Percentiles rank a stretch among this genome's conserved stretches.
phyloP scores from a whole-genome alignment of 2,797 vertebrate species.

The Myotis vivesi region DNA sequence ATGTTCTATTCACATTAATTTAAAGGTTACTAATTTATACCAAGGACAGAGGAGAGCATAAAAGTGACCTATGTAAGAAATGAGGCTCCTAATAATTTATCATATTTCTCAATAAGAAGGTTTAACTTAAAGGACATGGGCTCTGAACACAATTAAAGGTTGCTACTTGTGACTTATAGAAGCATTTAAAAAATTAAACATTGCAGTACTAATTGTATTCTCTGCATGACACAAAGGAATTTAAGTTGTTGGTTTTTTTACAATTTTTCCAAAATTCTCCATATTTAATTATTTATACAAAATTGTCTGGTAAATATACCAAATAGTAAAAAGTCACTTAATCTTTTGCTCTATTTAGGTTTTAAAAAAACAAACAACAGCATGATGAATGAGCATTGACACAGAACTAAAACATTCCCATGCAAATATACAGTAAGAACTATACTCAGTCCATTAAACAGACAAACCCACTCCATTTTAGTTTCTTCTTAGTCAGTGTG shows the following conservation, averaged over 20 bases:
- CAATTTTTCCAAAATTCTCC: background rate
- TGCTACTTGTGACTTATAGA: slow-evolving; percentile 72
- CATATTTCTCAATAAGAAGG: slow-evolving; percentile 75
- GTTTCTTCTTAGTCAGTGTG: slow-evolving; percentile 54
- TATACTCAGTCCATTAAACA: slow-evolving; percentile 77
- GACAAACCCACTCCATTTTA: slow-evolving; percentile 66
- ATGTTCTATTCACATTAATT: slow-evolving; percentile 78
- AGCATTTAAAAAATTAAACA: slow-evolving; percentile 60
- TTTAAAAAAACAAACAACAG: slow-evolving; percentile 76
- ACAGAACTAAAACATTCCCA: slow-evolving; percentile 76
- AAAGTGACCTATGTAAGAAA: slow-evolving; percentile 73
- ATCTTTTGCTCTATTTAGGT: slow-evolving; percentile 70
- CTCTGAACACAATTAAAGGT: slow-evolving; percentile 72
- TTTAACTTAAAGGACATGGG: slow-evolving; percentile 74
- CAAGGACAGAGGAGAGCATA: slow-evolving; percentile 71
- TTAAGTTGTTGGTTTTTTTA: slow-evolving; percentile 51
- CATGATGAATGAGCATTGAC: slow-evolving; percentile 76
- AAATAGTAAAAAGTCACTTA: slow-evolving; percentile 65
- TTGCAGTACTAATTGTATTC: slow-evolving; percentile 34
- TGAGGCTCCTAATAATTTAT: slow-evolving; percentile 75
- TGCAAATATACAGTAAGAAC: slow-evolving; percentile 77
- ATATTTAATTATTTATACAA: slow-evolving; percentile 61
- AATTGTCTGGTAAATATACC: slow-evolving; percentile 57
- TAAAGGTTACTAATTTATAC: slow-evolving; percentile 81
- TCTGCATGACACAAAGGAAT: slow-evolving; percentile 44